A percentile compares a stretch with the other conserved stretches of the same genome.
Evolutionary conservation across 2,888 invertebrate species (phyloP).

Genomic region (Stenolophus ochropezus): DNA sequence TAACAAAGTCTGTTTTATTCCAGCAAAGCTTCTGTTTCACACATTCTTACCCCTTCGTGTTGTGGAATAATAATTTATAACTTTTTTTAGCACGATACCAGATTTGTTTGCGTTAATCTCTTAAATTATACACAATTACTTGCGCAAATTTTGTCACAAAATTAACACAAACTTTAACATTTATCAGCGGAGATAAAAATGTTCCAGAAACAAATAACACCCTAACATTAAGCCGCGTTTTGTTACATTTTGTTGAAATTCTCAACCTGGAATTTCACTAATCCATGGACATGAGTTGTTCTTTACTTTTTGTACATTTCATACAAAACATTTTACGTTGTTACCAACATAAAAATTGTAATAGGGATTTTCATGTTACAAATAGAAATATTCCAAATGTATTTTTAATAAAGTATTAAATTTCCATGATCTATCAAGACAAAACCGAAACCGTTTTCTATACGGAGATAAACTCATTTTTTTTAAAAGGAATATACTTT

Average conservation of each 20-base stretch:
- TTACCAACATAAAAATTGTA: no score
- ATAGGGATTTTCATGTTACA: no score
- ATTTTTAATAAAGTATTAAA: no score
- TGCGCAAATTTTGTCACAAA: slow-evolving; percentile 37
- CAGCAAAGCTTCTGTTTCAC: not conserved
- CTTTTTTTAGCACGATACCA: slow-evolving; percentile 33
- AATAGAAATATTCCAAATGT: no score
- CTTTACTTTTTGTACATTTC: not conserved
- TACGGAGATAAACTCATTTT: no score
- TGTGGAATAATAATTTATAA: slow-evolving; percentile 33
- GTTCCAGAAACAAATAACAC: not conserved
- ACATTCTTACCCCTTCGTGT: slow-evolving; percentile 39
- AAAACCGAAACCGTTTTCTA: no score
- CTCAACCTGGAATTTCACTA: not conserved
- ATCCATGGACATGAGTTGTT: not conserved
- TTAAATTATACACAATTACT: slow-evolving; percentile 41
- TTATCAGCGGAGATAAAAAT: slow-evolving; percentile 19
- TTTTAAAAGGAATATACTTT: no score
- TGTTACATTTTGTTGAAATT: not conserved
- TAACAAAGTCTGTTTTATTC: slow-evolving; percentile 42
- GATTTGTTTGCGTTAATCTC: slow-evolving; percentile 41
- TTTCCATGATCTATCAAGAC: no score
- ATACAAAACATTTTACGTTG: slow-evolving; percentile 1
- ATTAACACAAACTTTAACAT: slow-evolving; percentile 30
- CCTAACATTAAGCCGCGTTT: not conserved